phyloP scores from a whole-genome alignment of 2,797 vertebrate species.

The Poecilia velifera region DNA sequence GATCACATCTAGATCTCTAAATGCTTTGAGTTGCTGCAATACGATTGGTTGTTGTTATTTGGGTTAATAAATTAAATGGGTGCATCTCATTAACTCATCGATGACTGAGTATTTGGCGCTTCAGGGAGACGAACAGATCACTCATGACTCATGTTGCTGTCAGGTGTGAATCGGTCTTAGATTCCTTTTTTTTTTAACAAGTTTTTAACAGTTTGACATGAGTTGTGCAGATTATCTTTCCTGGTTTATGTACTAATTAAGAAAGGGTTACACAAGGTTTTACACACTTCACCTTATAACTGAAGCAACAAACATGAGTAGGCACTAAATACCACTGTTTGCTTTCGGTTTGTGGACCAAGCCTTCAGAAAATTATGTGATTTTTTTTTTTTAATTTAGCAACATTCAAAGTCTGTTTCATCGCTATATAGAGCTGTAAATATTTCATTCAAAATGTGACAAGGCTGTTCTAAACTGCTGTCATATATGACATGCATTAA shows the following conservation, averaged over 20 bases:
- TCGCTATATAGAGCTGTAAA: neutral
- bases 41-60: neutral
- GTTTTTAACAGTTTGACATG: neutral
- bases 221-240: neutral
- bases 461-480: neutral
- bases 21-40: neutral
- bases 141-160: neutral
- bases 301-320: neutral
- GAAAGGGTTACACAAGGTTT: neutral
- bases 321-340: neutral
- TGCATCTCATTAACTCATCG: neutral
- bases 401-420: neutral
- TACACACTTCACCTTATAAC: neutral
- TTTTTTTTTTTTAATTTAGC: too few relatives aligned
- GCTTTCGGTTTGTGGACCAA: neutral
- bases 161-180: neutral
- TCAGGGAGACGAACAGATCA: neutral
- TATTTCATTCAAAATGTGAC: neutral
- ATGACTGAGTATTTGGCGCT: neutral
- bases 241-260: neutral
- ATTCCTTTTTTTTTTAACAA: neutral
- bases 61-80: neutral
- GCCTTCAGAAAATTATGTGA: neutral
- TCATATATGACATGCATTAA: too few relatives aligned
- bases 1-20: neutral